A percentile compares a stretch with the other conserved stretches of the same genome.
phyloP scores from a whole-genome alignment of 2,888 invertebrate species.

The Brachypterus glaber region DNA sequence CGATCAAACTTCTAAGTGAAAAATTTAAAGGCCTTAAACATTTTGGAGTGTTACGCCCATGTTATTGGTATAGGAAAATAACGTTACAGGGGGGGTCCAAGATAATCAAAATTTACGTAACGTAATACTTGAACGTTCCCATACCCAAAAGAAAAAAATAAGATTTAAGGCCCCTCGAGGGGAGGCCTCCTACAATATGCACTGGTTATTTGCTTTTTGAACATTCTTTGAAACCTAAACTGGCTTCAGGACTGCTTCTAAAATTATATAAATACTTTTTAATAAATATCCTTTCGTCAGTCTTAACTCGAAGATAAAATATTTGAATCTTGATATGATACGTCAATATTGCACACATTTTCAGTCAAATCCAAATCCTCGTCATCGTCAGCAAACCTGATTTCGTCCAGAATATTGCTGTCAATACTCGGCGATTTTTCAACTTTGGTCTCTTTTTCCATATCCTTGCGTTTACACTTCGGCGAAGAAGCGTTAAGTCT shows the following conservation, averaged over 20 bases:
- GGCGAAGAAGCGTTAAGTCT: conserved; percentile 18
- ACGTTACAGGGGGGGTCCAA: no score
- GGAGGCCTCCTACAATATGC: conserved; percentile 14
- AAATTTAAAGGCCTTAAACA: no score
- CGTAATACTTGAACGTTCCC: no score
- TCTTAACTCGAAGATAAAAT: conserved; percentile 37
- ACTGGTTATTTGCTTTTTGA: conserved; percentile 2
- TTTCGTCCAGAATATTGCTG: conserved; percentile 52
- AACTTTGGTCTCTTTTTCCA: conserved; percentile 57
- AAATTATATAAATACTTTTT: conserved; percentile 11
- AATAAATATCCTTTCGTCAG: conserved; percentile 13
- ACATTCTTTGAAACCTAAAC: conserved; percentile 5
- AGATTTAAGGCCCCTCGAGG: no score
- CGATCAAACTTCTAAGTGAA: no score
- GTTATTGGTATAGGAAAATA: no score
- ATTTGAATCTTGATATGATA: conserved; percentile 38
- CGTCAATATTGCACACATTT: conserved; percentile 36
- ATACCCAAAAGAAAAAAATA: no score
- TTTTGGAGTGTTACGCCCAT: no score
- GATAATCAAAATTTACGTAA: no score
- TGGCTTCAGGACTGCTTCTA: no score
- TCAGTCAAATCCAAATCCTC: conserved; percentile 41
- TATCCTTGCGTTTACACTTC: conserved; percentile 23
- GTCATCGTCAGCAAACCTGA: conserved; percentile 64
- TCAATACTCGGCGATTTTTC: conserved; percentile 56